Conservation (phyloP, 2,113 vertebrate genomes). For the Emydocephalus ijimae region DNA sequence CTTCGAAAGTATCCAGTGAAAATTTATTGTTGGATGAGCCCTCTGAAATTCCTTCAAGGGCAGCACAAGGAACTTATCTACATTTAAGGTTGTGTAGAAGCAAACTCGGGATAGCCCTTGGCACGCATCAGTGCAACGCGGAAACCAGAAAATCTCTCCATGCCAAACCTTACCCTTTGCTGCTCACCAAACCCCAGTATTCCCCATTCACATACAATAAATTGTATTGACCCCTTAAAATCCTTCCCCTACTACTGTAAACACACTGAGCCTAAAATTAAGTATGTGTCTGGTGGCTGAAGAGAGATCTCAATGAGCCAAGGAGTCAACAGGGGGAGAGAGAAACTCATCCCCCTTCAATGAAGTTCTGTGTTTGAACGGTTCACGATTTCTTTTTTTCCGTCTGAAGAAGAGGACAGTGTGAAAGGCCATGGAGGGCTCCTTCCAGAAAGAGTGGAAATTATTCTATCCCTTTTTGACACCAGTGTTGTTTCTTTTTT, state of each 20-base stretch:
- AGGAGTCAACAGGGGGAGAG: slow-evolving; percentile 33
- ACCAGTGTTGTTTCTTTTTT: slow-evolving; percentile 48
- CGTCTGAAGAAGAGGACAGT: slow-evolving; percentile 44
- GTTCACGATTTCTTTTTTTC: background rate
- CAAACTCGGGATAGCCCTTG: background rate
- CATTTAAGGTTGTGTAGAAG: background rate
- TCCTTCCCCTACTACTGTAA: slow-evolving; percentile 38
- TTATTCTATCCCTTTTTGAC: slow-evolving; percentile 47
- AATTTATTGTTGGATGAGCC: background rate
- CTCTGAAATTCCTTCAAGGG: background rate
- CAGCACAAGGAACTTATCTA: background rate
- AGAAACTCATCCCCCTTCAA: slow-evolving; percentile 39
- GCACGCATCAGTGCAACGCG: background rate
- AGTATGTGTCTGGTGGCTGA: slow-evolving; percentile 19
- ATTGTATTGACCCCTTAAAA: slow-evolving; percentile 50
- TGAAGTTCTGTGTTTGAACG: slow-evolving; percentile 46
- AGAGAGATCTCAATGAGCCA: background rate
- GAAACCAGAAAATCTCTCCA: too few relatives aligned
- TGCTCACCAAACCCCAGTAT: slow-evolving; percentile 32
- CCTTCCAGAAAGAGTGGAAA: slow-evolving; percentile 61
- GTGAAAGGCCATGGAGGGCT: slow-evolving; percentile 53
- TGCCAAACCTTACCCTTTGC: background rate
- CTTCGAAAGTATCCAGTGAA: background rate
- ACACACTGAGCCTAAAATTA: slow-evolving; percentile 63
- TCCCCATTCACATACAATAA: slow-evolving; percentile 51